A percentile compares a stretch with the other conserved stretches of the same genome.
These are phyloP conservation scores for Drosophila oshimai DNA, from an alignment of 1,140 invertebrate species.

Conservation along the genomic window DNA sequence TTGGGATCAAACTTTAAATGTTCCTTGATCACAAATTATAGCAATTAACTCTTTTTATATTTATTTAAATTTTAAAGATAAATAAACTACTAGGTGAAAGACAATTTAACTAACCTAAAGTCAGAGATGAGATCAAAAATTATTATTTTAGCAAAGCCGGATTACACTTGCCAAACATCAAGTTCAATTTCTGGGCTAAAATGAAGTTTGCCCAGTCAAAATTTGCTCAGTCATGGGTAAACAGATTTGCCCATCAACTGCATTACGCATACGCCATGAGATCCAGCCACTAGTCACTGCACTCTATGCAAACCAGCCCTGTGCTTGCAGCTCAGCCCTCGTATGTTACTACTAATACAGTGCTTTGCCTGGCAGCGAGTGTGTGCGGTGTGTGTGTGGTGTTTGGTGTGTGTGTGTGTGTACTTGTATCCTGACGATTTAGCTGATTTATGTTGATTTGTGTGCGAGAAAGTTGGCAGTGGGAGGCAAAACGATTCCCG, in stretches of 20 bases:
- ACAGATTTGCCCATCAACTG: conserved; percentile 43
- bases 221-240: conserved; percentile 47
- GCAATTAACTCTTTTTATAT: too few relatives aligned
- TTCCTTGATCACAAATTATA: too few relatives aligned
- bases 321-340: conserved; percentile 51
- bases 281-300: conserved; percentile 41
- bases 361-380: conserved; percentile 26
- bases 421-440: conserved; percentile 69
- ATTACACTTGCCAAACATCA: conserved; percentile 41
- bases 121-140: conserved; percentile 12
- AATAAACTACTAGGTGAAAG: background rate
- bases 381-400: conserved; percentile 1
- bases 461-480: conserved; percentile 58
- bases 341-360: conserved; percentile 61
- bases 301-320: conserved; percentile 35
- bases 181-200: conserved; percentile 44
- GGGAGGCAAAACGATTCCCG: conserved; percentile 65
- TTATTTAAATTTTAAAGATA: background rate
- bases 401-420: conserved; percentile 24
- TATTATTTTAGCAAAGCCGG: conserved; percentile 31
- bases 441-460: conserved; percentile 80
- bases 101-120: conserved; percentile 27
- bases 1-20: too few relatives aligned
- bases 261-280: conserved; percentile 50
- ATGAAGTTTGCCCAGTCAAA: conserved; percentile 46